A percentile compares a stretch with the other conserved stretches of the same genome.
Conservation (phyloP, 2,113 vertebrate species). For the Trinectes maculatus region DNA sequence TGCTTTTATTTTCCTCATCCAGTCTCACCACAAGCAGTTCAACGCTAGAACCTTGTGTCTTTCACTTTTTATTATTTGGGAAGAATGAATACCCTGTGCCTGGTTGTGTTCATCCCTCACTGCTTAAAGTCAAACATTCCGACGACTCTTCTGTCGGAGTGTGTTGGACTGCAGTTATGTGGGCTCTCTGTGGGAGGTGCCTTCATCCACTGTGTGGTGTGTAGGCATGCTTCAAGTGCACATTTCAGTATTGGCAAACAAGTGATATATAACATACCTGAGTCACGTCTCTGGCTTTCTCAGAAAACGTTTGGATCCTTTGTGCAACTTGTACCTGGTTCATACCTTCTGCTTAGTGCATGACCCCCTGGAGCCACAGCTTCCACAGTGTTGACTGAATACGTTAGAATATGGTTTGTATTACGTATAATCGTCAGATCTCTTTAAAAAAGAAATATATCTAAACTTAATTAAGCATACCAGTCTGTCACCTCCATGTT, state of each 20-base stretch:
- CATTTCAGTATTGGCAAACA: constrained; percentile 6
- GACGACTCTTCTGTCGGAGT: constrained; percentile 41
- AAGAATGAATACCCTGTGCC: constrained; percentile 20
- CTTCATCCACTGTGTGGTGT: constrained; percentile 16
- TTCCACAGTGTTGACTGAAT: neutral
- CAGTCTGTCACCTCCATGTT: too few relatives aligned
- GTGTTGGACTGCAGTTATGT: constrained; percentile 25
- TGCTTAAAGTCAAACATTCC: constrained; percentile 42
- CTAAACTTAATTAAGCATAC: too few relatives aligned
- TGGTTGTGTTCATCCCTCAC: constrained; percentile 22
- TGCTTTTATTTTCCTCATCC: neutral
- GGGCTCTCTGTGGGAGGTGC: constrained; percentile 20
- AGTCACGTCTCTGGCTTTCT: neutral
- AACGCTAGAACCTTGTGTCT: neutral
- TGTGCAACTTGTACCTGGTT: neutral
- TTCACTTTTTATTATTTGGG: constrained; percentile 4
- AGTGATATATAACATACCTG: constrained; percentile 22
- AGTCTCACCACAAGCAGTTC: constrained; percentile 9
- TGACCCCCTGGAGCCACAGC: neutral
- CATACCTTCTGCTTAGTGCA: neutral
- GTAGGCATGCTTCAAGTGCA: constrained; percentile 13
- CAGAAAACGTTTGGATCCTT: neutral
- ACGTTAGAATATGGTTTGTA: neutral
- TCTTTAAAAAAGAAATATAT: too few relatives aligned
- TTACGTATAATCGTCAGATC: too few relatives aligned